Evolutionary conservation across 2,888 invertebrate genomes (phyloP).

Genomic region (Chironomus tentans): DNA sequence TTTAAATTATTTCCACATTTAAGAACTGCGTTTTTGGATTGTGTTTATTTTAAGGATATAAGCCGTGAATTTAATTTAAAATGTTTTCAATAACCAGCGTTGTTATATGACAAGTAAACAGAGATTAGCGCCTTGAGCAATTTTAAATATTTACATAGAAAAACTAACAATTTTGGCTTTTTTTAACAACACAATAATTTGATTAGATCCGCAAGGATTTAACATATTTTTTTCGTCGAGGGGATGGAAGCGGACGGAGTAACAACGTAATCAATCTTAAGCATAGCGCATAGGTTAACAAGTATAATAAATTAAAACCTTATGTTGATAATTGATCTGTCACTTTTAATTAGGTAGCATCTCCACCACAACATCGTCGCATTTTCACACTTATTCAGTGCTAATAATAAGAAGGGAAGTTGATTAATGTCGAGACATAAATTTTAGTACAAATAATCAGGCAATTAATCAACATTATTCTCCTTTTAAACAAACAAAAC

Average conservation of each 20-base stretch:
- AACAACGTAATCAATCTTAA: conserved; percentile 12
- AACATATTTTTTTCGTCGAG: no score
- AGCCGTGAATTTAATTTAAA: not conserved
- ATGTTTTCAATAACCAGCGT: not conserved
- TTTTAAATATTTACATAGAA: not conserved
- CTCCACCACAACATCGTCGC: not conserved
- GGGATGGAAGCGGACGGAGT: not conserved
- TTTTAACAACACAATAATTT: not conserved
- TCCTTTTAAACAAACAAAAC: no score
- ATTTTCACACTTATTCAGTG: not conserved
- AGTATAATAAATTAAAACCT: conserved; percentile 17
- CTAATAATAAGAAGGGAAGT: not conserved
- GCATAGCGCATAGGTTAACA: conserved; percentile 4
- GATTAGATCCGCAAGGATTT: not conserved
- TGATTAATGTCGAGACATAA: conserved; percentile 24
- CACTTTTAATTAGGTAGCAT: conserved; percentile 21
- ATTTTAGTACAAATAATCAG: not conserved
- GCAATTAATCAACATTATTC: conserved; percentile 24
- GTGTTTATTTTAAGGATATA: not conserved
- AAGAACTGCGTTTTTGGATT: not conserved
- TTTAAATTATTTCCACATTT: not conserved
- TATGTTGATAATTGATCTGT: conserved; percentile 19
- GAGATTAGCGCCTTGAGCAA: not conserved
- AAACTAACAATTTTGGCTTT: not conserved
- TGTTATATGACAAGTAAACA: not conserved